Base-by-base conservation (phyloP, 2,888 invertebrate genomes). In the Oscheius sp. region DNA sequence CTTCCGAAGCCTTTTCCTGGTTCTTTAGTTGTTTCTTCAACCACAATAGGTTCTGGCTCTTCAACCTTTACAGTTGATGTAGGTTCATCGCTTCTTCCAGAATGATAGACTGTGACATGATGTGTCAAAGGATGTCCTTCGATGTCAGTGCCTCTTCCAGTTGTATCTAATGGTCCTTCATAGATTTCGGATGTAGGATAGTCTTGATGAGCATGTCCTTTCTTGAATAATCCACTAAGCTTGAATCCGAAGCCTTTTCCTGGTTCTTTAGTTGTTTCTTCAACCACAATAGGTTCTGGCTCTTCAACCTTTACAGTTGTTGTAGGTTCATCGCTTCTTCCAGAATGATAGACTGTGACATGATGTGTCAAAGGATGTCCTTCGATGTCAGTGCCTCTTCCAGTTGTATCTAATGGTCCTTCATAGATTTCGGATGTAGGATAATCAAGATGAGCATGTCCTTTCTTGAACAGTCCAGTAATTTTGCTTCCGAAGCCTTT, bases 271-370 rank as follows among this genome's bases (percentile, higher is more conserved):
- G n/a, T n/a, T n/a, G n/a, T n/a, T 17, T 17, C 24, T 22, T 17
- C 49, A 17, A 14, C 20, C 17, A 20, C 49, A 24, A 49, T 49
- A 14, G 17, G 49, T 14, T n/a, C 17, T 17, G 20, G 17, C 49
- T 49, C 24, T 24, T 49, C 49, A 26, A 62, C 20, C 14, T 17
- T 26, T 12, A 33, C 33, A 14, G 45, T 51, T 61, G 41, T 22
- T n/a, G 32, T 70, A 57, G 73, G 63, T 24, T 78, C 71, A 61
- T 75, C 73, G 28, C 57, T 63, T 28, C 68, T 32, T 28, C 78
- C 74, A 33, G 44, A 22, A 32, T 70, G 77, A 50, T 80, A 80
- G 28, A 72, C 71, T 41, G 64, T 24, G 14, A 80, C 77, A 45
- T 75, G 68, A 20, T 64, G 63, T 9, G 69, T 68, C 30, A 80